Conservation (phyloP, 2,797 vertebrate species). For the Anas flavirostris region DNA sequence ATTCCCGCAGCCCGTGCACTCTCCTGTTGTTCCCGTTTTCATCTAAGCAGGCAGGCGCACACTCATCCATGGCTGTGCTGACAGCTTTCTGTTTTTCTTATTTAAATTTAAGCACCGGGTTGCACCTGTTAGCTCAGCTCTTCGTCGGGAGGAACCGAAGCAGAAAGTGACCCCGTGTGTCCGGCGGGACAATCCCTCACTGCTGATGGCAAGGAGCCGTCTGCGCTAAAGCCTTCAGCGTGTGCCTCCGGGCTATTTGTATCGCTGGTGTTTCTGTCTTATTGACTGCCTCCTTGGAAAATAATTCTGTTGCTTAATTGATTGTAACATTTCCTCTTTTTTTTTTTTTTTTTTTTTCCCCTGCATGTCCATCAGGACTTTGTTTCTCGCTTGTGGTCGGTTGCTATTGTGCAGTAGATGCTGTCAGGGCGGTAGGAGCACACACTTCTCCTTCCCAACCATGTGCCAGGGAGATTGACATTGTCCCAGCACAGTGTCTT, state of each 20-base stretch:
- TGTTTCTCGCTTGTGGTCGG: background rate
- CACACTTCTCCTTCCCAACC: background rate
- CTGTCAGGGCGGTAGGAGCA: background rate
- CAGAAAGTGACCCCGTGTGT: background rate
- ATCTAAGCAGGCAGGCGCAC: background rate
- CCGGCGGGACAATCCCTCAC: background rate
- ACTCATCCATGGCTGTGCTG: background rate
- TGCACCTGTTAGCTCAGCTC: slow-evolving; percentile 52
- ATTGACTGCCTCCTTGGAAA: slow-evolving; percentile 24
- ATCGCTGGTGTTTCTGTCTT: background rate
- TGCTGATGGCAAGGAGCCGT: background rate
- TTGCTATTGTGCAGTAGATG: background rate
- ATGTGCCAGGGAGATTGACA: background rate
- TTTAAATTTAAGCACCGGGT: background rate
- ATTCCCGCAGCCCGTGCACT: background rate
- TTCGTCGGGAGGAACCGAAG: background rate
- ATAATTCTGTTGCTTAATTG: slow-evolving; percentile 1
- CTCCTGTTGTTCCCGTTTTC: background rate
- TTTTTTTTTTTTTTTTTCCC: rapidly evolving
- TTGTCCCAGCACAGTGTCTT: background rate
- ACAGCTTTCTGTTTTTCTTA: background rate
- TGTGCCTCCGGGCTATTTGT: slow-evolving; percentile 33
- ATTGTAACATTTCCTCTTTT: background rate
- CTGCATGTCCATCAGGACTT: background rate
- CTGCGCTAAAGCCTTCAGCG: background rate